Evolutionary conservation across 2,888 invertebrate genomes (phyloP), one percentile per base, ranked within the genome.

Genomic region (Pecten maximus): DNA sequence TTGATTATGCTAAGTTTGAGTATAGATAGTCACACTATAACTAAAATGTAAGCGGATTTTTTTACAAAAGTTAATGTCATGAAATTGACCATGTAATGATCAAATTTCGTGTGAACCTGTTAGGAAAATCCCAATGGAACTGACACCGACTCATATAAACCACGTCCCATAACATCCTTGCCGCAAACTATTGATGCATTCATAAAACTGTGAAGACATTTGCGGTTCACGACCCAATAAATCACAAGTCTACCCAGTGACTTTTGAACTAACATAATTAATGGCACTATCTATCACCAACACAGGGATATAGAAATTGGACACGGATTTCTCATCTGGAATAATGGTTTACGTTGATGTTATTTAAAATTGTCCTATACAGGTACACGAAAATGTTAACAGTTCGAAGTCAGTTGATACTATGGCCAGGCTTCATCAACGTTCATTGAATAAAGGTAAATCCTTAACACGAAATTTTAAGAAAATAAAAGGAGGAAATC

Each of bases 71-170:
- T 6, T 74, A 74, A 74, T 74, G 15, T 16, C 74, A 10, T 74
- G 28, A 74, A 74, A 74, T 28, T 74, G 74, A 74, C 74, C 74
- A 74, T 74, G 74, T 23, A 74, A 74, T 74, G 74, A 74, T 74
- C 74, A 35, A 74, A 74, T 74, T 74, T 28, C 74, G 74, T 74
- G 74, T 74, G 74, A 74, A 60, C 60, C n/a, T n/a, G 60, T 60
- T 60, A 23, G n/a, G 23, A 74, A 54, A 28, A 35, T 28, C 74
- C 28, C 28, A 28, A 74, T 3, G 74, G 35, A 74, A 74, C 28
- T 74, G 60, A 60, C 15, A 35, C 3, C 74, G 23, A 6, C 6
- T 4, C 28, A 35, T 2, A 0, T 12, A 3, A 2, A 15, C 74
- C 74, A 74, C 74, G 35, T 8, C 60, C 60, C 60, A 15, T 74